Evolutionary conservation across 2,888 invertebrate species (phyloP), one percentile per base, ranked within the genome.

Genomic region (Chouioia cunea): DNA sequence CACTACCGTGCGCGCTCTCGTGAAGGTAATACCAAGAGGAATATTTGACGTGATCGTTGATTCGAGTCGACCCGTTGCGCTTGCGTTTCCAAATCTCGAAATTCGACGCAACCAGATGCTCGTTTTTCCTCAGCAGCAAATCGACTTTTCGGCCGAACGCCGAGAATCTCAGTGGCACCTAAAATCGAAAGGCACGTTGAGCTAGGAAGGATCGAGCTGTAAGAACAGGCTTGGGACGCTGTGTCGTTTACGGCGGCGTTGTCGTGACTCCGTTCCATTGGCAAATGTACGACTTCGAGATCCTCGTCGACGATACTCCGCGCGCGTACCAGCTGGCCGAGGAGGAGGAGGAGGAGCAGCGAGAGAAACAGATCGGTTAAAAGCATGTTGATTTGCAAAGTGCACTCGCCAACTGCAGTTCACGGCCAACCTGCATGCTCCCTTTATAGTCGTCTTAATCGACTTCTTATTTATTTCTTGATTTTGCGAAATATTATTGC

Each of bases 11-110:
- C 0, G 85, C 85, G 74, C 90, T 89, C 3, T 86, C 80, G 81
- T 93, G 91, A 57, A 92, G 85, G 84, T 89, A 93, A 81, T 92
- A 91, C 80, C 93, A 93, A 47, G 88, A 87, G 16, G 86, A 76
- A 1, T 83, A 78, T 15, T 79, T 77, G 59, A 78, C 76, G n/a
- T 83, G 76, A 36, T 85, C 73, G 16, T 75, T 62, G 59, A 79
- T 43, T 59, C 76, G 70, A 57, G 77, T 72, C 2, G 64, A 15
- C 3, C 47, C 86, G n/a, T 83, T 83, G 70, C 88, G 86, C 52
- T 84, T 81, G 68, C 86, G 85, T 27, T 89, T 86, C 86, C 90
- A 90, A 50, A 91, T 88, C 80, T 89, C 88, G 79, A 92, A 91
- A 76, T 87, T 84, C 0, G 90, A 88, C 4, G 91, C 86, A 66